These are phyloP conservation scores for Ataeniobius toweri DNA, from an alignment of 2,797 vertebrate species.

Conservation along the genomic window DNA sequence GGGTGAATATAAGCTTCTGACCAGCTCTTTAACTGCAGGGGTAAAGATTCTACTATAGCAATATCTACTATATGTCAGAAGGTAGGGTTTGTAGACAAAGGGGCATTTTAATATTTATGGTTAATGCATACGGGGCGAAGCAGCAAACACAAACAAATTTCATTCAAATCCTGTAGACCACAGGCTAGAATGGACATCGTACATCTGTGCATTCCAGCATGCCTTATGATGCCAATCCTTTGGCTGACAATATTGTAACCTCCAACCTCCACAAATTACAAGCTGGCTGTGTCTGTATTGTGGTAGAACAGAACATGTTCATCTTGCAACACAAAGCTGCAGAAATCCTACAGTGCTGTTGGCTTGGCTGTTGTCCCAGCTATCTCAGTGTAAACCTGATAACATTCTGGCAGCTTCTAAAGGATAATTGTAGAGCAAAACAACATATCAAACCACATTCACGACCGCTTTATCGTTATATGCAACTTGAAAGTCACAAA, in stretches of 20 bases:
- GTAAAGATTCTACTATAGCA: neutral
- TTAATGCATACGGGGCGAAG: neutral
- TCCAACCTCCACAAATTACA: slow-evolving; percentile 61
- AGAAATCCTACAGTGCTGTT: slow-evolving; percentile 37
- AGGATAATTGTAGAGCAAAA: slow-evolving; percentile 21
- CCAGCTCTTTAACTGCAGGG: neutral
- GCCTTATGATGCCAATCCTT: slow-evolving; percentile 54
- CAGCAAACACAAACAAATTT: slow-evolving; percentile 1
- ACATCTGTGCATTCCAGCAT: slow-evolving; percentile 58
- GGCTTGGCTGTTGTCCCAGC: slow-evolving; percentile 17
- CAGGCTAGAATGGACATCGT: slow-evolving; percentile 61
- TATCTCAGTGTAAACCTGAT: slow-evolving; percentile 19
- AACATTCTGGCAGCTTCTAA: slow-evolving; percentile 25
- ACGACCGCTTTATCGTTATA: neutral
- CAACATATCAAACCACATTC: slow-evolving; percentile 19
- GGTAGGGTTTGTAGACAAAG: neutral
- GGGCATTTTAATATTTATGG: neutral
- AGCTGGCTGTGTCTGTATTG: slow-evolving; percentile 28
- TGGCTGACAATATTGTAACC: slow-evolving; percentile 59
- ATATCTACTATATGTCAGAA: neutral
- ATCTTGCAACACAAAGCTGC: slow-evolving; percentile 24
- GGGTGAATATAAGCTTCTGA: neutral
- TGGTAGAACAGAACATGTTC: slow-evolving; percentile 32
- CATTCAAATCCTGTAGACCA: slow-evolving; percentile 55
- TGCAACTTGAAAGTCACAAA: neutral